phyloP scores from a whole-genome alignment of 2,888 invertebrate genomes.

The Thymelicus lineola region DNA sequence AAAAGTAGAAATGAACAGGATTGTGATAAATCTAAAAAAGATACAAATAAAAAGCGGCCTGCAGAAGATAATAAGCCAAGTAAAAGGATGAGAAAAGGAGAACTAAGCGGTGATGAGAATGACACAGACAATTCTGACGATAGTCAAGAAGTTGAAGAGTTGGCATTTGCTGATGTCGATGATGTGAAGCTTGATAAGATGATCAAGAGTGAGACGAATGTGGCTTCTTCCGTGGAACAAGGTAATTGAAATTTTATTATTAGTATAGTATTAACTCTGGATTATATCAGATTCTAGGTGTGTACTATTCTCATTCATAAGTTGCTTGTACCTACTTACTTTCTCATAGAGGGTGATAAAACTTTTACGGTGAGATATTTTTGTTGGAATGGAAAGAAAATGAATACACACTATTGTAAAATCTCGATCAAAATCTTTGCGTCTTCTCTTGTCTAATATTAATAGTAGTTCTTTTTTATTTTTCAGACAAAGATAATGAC shows the following conservation, averaged over 20 bases:
- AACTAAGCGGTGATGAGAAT: background rate
- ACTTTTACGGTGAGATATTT: too few relatives aligned
- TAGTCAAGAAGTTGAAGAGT: conserved; percentile 49
- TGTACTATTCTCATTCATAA: too few relatives aligned
- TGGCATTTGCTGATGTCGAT: conserved; percentile 72
- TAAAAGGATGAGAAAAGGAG: conserved; percentile 40
- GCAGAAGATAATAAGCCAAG: conserved; percentile 21
- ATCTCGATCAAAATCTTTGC: too few relatives aligned
- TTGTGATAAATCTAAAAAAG: conserved; percentile 39
- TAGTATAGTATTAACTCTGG: too few relatives aligned
- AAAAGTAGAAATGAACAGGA: conserved; percentile 41
- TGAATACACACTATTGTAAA: too few relatives aligned
- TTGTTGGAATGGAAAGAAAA: too few relatives aligned
- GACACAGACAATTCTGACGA: background rate
- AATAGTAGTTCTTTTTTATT: conserved; percentile 20
- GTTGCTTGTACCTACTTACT: too few relatives aligned
- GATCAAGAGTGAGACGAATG: background rate
- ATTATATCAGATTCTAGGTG: too few relatives aligned
- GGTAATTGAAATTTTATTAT: background rate
- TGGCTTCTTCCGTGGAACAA: background rate
- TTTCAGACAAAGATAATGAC: conserved; percentile 45
- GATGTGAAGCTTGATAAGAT: conserved; percentile 52
- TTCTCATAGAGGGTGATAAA: too few relatives aligned
- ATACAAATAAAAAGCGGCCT: conserved; percentile 40
- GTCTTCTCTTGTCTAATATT: background rate